Evolutionary conservation across 2,113 vertebrate genomes (phyloP), one percentile per base, ranked within the genome.

Genomic region (Psammodynastes pulverulentus): DNA sequence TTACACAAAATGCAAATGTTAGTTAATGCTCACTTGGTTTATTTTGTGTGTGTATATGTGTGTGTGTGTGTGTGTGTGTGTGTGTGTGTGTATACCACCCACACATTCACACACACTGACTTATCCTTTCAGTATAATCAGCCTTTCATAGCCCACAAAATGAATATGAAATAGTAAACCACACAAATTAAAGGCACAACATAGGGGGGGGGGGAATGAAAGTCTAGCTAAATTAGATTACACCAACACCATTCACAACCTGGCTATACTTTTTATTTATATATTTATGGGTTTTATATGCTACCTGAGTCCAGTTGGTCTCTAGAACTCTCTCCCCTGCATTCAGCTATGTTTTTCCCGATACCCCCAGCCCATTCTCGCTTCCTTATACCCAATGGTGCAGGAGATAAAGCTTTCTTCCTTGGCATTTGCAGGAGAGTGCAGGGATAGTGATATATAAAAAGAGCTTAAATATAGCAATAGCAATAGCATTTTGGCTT

Each of bases 171-270:
- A 39, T 79, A 79, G 6, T 79, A 39, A 79, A 43, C 17, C 34
- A 6, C 17, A 79, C 34, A 79, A 43, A 79, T 9, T 79, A 79
- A 43, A 79, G 67, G n/a, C 34, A 79, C 17, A 79, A 79, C 2
- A 43, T 39, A 19, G 7, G 9, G n/a, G n/a, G 13, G n/a, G 0
- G 0, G 0, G 21, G 12, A 0, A 15, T 67, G 29, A 79, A 79
- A 72, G 13, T 34, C n/a, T 39, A 72, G n/a, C 67, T 72, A 72
- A 72, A 39, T 72, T 39, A 72, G 67, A 39, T 72, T 72, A 34
- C 15, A 72, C n/a, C 5, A 72, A 72, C n/a, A 39, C n/a, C 34
- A 17, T 67, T 67, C 62, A 34, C 5, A 15, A 34, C 62, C 62
- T 17, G 62, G 29, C 62, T 72, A 72, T 5, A 72, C 13, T 72